These are phyloP conservation scores for Bilobella aurantiaca DNA, from an alignment of 1,140 invertebrate genomes.

Conservation along the genomic window DNA sequence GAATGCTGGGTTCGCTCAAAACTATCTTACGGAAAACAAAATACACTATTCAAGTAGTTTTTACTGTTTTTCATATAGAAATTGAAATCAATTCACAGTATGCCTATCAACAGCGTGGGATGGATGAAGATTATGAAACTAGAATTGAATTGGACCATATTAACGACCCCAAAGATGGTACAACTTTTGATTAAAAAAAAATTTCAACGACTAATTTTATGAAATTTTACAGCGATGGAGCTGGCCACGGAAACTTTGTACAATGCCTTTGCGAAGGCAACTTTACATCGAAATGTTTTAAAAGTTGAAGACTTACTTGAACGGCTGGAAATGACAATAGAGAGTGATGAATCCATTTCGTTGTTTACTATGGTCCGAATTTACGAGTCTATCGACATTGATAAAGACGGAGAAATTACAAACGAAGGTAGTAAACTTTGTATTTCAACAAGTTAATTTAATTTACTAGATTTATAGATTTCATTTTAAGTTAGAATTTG, in stretches of 20 bases:
- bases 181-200: too few species aligned
- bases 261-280: not conserved
- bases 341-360: not conserved
- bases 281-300: not conserved
- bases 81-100: too few species aligned
- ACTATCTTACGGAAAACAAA: too few species aligned
- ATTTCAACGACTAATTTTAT: too few species aligned
- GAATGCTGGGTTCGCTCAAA: too few species aligned
- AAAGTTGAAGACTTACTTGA: not conserved
- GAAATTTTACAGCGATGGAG: not conserved
- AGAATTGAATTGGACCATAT: too few species aligned
- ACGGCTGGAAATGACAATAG: not conserved
- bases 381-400: not conserved
- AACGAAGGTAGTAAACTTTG: not conserved
- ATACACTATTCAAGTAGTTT: too few species aligned
- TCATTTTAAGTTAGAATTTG: not conserved
- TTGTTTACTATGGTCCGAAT: not conserved
- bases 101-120: too few species aligned
- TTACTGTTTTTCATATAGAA: too few species aligned
- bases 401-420: not conserved
- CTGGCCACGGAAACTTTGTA: not conserved
- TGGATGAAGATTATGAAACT: too few species aligned
- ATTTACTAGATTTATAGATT: not conserved
- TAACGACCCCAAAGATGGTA: too few species aligned
- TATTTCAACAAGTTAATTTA: not conserved